Conservation (phyloP, 2,797 vertebrate genomes). For the Megalops cyprinoides region DNA sequence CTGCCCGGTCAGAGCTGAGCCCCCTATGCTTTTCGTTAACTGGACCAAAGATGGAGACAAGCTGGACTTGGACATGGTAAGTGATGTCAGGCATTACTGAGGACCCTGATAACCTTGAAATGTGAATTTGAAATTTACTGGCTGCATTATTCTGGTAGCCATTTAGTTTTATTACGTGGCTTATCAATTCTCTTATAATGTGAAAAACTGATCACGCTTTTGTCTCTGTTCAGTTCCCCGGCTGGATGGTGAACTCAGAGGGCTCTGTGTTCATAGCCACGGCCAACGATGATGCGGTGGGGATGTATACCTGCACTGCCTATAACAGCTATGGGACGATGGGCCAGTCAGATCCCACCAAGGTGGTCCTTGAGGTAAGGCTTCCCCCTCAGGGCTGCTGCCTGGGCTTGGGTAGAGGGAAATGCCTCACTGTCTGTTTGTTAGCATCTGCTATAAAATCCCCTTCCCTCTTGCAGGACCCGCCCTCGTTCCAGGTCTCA, state of each 20-base stretch:
- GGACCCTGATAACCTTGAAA: neutral
- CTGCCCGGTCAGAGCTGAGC: constrained; percentile 80
- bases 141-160: neutral
- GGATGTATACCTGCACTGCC: constrained; percentile 88
- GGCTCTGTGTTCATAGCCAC: constrained; percentile 86
- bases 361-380: constrained; percentile 87
- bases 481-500: constrained; percentile 77
- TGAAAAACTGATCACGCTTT: neutral
- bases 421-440: neutral
- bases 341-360: constrained; percentile 83
- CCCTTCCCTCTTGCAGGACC: constrained; percentile 75
- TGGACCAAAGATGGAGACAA: constrained; percentile 87
- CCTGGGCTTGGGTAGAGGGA: neutral
- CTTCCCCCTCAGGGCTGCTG: neutral
- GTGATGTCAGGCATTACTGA: no score
- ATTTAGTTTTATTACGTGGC: no score
- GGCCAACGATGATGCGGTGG: constrained; percentile 89
- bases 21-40: constrained; percentile 82
- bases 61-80: constrained; percentile 84
- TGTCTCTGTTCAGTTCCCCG: constrained; percentile 79
- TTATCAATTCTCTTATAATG: no score
- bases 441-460: neutral
- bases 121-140: no score
- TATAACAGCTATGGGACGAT: constrained; percentile 93
- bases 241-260: constrained; percentile 85